A percentile compares a stretch with the other conserved stretches of the same genome.
Conservation (phyloP, 2,797 vertebrate species). For the Micromesistius poutassou region DNA sequence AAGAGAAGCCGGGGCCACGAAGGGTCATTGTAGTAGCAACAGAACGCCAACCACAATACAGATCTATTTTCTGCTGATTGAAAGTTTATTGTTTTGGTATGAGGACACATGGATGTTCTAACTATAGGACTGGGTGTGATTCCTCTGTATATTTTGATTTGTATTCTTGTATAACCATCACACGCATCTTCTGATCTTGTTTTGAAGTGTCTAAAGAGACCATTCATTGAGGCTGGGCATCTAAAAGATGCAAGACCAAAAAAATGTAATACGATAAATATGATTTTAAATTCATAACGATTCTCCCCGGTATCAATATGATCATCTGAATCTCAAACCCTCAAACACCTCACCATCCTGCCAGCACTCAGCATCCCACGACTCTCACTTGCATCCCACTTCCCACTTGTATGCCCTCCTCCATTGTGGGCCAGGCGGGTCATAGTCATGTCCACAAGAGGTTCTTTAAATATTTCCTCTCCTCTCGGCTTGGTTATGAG, state of each 20-base stretch:
- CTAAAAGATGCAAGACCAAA: not conserved
- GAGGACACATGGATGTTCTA: too few species aligned
- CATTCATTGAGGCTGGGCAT: not conserved
- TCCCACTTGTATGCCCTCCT: not conserved
- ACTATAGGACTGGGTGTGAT: not conserved
- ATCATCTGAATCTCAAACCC: not conserved
- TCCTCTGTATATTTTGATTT: not conserved
- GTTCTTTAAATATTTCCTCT: constrained; percentile 9
- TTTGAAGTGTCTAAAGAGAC: not conserved
- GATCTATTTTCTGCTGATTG: not conserved
- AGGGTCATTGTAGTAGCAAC: constrained; percentile 7
- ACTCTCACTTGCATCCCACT: not conserved
- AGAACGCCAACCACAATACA: not conserved
- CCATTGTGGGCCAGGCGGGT: not conserved
- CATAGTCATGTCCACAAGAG: not conserved
- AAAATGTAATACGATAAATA: too few species aligned
- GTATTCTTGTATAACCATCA: not conserved
- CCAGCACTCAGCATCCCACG: not conserved
- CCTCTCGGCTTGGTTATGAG: constrained; percentile 49
- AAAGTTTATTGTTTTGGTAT: not conserved
- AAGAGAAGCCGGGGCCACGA: constrained; percentile 13
- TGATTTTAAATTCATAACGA: not conserved
- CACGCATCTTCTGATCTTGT: not conserved
- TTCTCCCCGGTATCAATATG: not conserved
- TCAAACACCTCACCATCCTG: not conserved